These are phyloP conservation scores for Homarus americanus DNA, from an alignment of 1,140 invertebrate genomes.

Conservation along the genomic window DNA sequence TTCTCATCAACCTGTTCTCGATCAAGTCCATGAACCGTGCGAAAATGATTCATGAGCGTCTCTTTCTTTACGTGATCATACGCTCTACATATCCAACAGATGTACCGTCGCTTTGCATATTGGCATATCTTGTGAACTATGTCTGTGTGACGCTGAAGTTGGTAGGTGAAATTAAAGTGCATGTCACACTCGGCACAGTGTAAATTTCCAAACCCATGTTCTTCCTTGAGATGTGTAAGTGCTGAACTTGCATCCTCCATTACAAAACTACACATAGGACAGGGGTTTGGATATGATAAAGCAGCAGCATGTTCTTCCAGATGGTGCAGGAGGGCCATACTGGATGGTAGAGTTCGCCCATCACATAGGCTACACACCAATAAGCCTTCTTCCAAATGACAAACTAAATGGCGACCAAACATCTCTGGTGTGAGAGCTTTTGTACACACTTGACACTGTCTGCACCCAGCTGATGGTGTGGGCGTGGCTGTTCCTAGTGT, in stretches of 20 bases:
- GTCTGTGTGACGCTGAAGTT: conserved; percentile 73
- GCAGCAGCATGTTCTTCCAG: conserved; percentile 70
- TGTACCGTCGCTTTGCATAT: conserved; percentile 73
- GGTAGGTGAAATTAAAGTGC: conserved; percentile 74
- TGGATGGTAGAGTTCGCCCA: conserved; percentile 68
- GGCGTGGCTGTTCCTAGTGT: conserved; percentile 58
- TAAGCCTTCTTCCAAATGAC: conserved; percentile 71
- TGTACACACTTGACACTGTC: conserved; percentile 72
- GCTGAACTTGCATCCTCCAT: conserved; percentile 53
- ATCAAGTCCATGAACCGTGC: conserved; percentile 67
- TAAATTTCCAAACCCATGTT: conserved; percentile 73
- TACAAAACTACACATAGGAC: conserved; percentile 66
- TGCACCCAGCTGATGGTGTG: conserved; percentile 25
- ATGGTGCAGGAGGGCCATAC: conserved; percentile 72
- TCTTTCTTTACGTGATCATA: conserved; percentile 75
- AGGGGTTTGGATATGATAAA: conserved; percentile 62
- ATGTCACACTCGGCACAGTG: conserved; percentile 73
- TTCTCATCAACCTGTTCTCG: conserved; percentile 72
- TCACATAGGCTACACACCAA: conserved; percentile 74
- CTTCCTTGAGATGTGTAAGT: conserved; percentile 73
- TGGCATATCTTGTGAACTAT: conserved; percentile 74
- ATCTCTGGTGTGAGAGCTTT: conserved; percentile 69
- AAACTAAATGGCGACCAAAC: conserved; percentile 72
- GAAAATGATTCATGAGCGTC: conserved; percentile 75
- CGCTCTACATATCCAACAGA: conserved; percentile 75